phyloP scores from a whole-genome alignment of 2,888 invertebrate genomes.

The Tanypteryx hageni region DNA sequence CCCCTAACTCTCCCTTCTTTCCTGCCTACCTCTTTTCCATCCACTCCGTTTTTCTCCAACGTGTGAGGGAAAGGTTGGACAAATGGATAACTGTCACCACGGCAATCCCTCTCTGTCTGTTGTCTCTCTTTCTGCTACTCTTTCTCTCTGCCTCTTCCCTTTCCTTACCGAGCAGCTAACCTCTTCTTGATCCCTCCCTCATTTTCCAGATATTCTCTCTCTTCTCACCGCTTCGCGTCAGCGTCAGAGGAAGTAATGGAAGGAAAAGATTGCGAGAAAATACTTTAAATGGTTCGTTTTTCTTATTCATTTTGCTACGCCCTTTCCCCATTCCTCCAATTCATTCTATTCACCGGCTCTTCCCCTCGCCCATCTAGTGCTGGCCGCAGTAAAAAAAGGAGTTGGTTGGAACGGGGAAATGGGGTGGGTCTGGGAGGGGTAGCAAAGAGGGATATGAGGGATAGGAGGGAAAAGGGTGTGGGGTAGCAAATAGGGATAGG shows the following conservation, averaged over 20 bases:
- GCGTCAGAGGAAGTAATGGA: conserved; percentile 8
- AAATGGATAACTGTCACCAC: background rate
- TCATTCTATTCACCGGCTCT: too few relatives aligned
- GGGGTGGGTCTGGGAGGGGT: background rate
- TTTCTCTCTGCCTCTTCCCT: background rate
- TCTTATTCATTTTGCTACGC: conserved; percentile 38
- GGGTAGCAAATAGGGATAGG: background rate
- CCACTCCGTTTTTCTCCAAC: background rate
- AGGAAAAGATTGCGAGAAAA: conserved; percentile 19
- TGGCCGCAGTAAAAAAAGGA: too few relatives aligned
- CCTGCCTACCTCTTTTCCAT: background rate
- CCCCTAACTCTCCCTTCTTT: too few relatives aligned
- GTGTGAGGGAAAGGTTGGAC: background rate
- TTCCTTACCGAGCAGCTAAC: background rate
- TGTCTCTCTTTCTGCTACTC: background rate
- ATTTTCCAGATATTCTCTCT: background rate
- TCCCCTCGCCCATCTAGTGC: too few relatives aligned
- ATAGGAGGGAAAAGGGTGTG: background rate
- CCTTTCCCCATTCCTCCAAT: background rate
- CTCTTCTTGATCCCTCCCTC: background rate
- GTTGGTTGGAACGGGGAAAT: too few relatives aligned
- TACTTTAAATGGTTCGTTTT: conserved; percentile 43
- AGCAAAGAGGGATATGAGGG: background rate
- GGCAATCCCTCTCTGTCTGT: background rate
- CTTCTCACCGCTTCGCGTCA: background rate